Evolutionary conservation across 2,113 vertebrate genomes (phyloP), one percentile per base, ranked within the genome.

Genomic region (Eurystomus gularis): DNA sequence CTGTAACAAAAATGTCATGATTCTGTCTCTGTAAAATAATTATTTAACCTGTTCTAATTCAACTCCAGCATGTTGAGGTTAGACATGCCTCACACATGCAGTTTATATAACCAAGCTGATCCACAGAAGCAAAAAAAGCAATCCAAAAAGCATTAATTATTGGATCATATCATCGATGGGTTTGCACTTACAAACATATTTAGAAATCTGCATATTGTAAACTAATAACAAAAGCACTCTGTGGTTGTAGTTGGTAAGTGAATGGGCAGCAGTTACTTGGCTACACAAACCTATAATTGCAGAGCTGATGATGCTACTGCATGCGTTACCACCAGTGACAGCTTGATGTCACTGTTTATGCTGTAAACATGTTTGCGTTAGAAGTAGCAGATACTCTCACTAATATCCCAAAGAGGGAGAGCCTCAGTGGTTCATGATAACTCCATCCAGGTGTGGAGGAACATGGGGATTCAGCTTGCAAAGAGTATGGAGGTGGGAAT

Each of bases 261-360:
- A 62, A 25, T 3, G 13, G 28, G 25, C 17, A 48, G 52, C 35
- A 79, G 39, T 9, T 26, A 75, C 1, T 7, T 6, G 28, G 19
- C n/a, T 7, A 51, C 15, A 55, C 31, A 12, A 6, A 23, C 6
- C 33, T 18, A 21, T 31, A 39, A 16, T 8, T 13, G 54, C 19
- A 1, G 5, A 28, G 40, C 8, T 54, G 21, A 26, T 26, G 9
- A 3, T 3, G 54, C 13, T 21, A 64, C 66, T 69, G 86, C 88
- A 77, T 87, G 95, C 8, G 29, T 29, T 82, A 51, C 90, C 75
- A 35, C 11, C 58, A 64, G 55, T 6, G 28, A 52, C 94, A 15
- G 95, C 97, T 86, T 93, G 96, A 62, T 73, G 84, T 95, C 48
- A 86, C 75, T 58, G 26, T 64, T 73, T 14, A 23, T 26, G n/a